phyloP scores from a whole-genome alignment of 2,888 invertebrate genomes.

The Parasteatoda lunata region DNA sequence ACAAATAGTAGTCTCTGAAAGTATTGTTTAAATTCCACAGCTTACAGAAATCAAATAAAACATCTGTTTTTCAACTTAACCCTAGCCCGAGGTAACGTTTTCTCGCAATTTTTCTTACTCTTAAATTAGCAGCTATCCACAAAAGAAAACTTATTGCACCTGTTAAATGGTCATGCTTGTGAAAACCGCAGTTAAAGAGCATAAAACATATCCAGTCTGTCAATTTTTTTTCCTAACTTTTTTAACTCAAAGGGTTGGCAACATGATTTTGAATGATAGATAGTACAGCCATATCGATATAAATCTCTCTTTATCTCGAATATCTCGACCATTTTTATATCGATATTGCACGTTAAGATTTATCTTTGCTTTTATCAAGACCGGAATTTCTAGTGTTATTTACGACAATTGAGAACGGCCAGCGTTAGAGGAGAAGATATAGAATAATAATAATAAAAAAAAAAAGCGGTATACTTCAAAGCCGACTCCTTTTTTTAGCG shows the following conservation, averaged over 20 bases:
- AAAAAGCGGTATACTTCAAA: background rate
- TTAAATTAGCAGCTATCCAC: background rate
- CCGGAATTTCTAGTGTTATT: background rate
- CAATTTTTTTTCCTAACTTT: too few species aligned
- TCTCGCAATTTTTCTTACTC: too few species aligned
- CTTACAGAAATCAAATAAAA: too few species aligned
- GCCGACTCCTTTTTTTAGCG: background rate
- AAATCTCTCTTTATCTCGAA: conserved; percentile 33
- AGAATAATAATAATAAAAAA: background rate
- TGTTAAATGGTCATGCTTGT: background rate
- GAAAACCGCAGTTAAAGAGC: background rate
- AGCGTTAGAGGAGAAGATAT: background rate
- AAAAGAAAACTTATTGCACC: background rate
- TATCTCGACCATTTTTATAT: conserved; percentile 5
- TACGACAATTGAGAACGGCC: background rate
- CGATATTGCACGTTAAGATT: background rate
- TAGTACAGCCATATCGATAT: conserved; percentile 7
- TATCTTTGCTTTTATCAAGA: conserved; percentile 2
- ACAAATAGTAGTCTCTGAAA: too few species aligned
- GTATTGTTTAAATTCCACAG: too few species aligned
- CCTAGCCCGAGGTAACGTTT: too few species aligned
- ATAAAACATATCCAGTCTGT: background rate
- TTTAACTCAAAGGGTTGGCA: conserved; percentile 11
- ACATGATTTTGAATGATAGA: conserved; percentile 43
- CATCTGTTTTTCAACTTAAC: too few species aligned